Percentiles rank a stretch among this genome's conserved stretches.
These are phyloP conservation scores for Drosophila percnosoma DNA, from an alignment of 2,888 invertebrate species.

Conservation along the genomic window DNA sequence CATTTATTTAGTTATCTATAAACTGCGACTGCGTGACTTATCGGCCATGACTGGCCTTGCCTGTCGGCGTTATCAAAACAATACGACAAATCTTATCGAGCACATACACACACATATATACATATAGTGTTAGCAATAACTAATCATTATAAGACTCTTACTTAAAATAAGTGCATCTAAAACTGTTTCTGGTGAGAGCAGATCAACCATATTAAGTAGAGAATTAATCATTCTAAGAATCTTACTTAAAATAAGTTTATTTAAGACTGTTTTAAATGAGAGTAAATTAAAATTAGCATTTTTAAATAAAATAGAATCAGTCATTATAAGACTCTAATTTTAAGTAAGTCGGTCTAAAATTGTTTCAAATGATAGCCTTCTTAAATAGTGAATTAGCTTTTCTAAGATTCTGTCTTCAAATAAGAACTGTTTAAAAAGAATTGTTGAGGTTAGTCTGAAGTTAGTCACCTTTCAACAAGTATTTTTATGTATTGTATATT, in stretches of 20 bases:
- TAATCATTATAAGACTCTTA: background rate
- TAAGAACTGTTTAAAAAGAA: background rate
- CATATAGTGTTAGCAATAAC: conserved; percentile 41
- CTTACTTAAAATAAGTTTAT: background rate
- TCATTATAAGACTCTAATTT: background rate
- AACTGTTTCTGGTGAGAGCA: background rate
- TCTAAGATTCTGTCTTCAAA: background rate
- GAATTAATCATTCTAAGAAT: background rate
- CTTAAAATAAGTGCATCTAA: background rate
- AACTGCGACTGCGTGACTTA: conserved; percentile 32
- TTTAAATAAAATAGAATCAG: too few species aligned
- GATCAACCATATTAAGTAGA: background rate
- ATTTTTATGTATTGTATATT: background rate
- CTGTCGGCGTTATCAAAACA: conserved; percentile 65
- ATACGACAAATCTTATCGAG: conserved; percentile 60
- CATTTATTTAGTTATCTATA: conserved; percentile 8
- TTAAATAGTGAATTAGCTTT: background rate
- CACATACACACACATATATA: conserved; percentile 13
- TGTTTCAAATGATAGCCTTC: background rate
- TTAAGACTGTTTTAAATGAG: background rate
- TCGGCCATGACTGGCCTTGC: conserved; percentile 61
- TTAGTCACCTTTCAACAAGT: background rate
- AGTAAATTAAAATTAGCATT: background rate
- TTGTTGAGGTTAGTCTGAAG: background rate
- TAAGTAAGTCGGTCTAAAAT: background rate